phyloP scores from a whole-genome alignment of 2,888 invertebrate species.

The Cecidostiba fungosa region DNA sequence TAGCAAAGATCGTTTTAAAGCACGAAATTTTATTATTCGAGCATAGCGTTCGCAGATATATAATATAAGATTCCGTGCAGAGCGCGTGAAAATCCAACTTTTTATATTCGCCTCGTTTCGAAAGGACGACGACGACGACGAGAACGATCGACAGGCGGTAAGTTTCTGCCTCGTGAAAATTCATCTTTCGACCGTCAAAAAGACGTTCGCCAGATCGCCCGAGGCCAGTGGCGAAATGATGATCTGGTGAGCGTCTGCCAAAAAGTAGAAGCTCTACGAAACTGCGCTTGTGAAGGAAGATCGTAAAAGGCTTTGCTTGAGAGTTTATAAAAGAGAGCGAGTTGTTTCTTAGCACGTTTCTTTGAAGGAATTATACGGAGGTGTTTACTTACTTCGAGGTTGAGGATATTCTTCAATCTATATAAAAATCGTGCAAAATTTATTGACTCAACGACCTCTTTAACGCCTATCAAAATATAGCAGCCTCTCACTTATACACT shows the following conservation, averaged over 20 bases:
- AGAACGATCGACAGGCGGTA: background rate
- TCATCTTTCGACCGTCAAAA: conserved; percentile 51
- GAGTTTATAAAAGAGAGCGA: background rate
- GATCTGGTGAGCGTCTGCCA: background rate
- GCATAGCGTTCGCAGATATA: background rate
- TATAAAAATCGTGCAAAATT: too few species aligned
- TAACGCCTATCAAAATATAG: background rate
- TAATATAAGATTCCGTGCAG: too few species aligned
- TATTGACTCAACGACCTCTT: background rate
- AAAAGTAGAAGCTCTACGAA: background rate
- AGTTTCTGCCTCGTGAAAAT: conserved; percentile 37
- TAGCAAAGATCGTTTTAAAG: background rate
- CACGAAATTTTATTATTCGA: background rate
- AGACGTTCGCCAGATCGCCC: conserved; percentile 5
- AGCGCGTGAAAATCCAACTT: background rate
- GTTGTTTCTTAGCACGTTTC: background rate
- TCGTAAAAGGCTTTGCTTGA: background rate
- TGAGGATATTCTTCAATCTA: too few species aligned
- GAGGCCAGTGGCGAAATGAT: background rate
- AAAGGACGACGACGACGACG: too few species aligned
- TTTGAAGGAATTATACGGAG: background rate
- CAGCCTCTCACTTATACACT: too few species aligned
- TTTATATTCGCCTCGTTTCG: background rate
- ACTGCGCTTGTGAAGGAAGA: background rate
- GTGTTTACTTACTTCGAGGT: too few species aligned